Conservation (phyloP, 2,113 vertebrate genomes). For the Dasyurus viverrinus region DNA sequence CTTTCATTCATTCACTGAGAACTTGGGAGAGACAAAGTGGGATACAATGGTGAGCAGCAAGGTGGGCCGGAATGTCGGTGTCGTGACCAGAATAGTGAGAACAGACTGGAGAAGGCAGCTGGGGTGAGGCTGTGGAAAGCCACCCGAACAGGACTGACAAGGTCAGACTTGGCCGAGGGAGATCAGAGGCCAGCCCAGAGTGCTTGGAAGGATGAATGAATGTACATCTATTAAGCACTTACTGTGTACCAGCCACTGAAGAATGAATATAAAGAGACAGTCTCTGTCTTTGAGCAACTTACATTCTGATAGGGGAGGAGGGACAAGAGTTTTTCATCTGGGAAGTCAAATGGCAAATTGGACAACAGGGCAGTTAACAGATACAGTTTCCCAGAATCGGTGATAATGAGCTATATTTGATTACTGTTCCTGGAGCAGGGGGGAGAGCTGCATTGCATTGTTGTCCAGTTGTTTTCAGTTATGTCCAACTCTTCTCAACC, state of each 20-base stretch:
- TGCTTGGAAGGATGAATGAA: not conserved
- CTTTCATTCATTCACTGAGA: not conserved
- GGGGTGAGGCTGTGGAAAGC: not conserved
- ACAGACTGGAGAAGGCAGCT: not conserved
- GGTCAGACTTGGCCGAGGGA: not conserved
- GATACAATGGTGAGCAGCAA: not conserved
- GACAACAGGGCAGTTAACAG: not conserved
- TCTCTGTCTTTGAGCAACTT: not conserved
- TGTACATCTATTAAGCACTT: not conserved
- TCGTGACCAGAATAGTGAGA: not conserved
- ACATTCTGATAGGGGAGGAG: not conserved
- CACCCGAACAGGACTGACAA: not conserved
- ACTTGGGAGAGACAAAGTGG: not conserved
- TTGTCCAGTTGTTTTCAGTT: not conserved
- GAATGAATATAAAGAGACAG: not conserved
- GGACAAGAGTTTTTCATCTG: not conserved
- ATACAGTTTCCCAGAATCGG: not conserved
- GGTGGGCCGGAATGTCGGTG: not conserved
- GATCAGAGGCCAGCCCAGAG: not conserved
- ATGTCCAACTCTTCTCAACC: not conserved
- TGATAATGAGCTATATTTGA: not conserved
- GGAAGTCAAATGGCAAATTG: not conserved
- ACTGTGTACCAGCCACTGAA: not conserved
- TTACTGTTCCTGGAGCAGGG: not conserved
- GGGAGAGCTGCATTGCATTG: not conserved